phyloP scores from a whole-genome alignment of 2,113 vertebrate species.

The Amazona vittata region DNA sequence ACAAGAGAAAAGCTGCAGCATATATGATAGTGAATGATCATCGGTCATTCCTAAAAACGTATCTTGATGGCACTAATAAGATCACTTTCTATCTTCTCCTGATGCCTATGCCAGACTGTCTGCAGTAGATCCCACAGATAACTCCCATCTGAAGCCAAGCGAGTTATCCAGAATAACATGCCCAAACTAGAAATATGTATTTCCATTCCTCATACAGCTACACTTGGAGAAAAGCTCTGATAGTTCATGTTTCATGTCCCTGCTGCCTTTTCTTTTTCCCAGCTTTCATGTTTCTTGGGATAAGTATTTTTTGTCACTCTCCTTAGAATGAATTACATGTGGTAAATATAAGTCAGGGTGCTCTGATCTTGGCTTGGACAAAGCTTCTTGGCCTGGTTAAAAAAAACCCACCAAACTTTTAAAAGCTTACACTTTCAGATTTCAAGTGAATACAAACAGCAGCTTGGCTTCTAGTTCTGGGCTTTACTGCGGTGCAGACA shows the following conservation, averaged over 20 bases:
- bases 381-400: neutral
- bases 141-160: neutral
- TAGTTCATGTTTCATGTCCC: neutral
- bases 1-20: neutral
- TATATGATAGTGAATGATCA: neutral
- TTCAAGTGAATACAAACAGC: constrained; percentile 8
- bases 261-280: neutral
- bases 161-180: neutral
- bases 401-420: neutral
- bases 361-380: neutral
- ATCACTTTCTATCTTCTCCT: neutral
- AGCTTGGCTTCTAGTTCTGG: neutral
- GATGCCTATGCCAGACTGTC: neutral
- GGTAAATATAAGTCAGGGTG: neutral
- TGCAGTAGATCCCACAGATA: neutral
- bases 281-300: neutral
- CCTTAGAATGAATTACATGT: neutral
- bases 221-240: neutral
- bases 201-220: neutral
- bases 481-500: neutral
- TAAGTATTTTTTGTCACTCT: neutral
- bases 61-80: neutral
- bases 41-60: neutral
- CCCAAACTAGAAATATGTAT: neutral
- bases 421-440: neutral